Evolutionary conservation across 2,797 vertebrate genomes (phyloP), one percentile per base, ranked within the genome.

Genomic region (Acomys russatus): DNA sequence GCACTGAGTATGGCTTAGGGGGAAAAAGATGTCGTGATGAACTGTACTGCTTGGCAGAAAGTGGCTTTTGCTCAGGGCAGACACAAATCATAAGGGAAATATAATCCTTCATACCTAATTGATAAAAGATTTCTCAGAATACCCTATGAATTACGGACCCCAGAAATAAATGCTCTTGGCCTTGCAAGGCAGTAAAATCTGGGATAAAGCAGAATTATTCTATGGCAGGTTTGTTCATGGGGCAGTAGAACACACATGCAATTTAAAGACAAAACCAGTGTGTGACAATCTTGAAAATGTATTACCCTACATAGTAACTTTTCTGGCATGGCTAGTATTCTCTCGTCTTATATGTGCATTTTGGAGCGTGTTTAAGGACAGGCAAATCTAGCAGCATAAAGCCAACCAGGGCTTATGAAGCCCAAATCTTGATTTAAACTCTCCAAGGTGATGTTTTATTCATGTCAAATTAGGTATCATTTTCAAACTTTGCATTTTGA

Each of bases 401-500:
- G 88, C 88, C 89, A 96, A 97, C 77, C 83, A 95, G 96, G 97
- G 68, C 89, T 91, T 83, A 87, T 49, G 59, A 92, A 97, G 93
- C 92, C 93, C 88, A 96, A 95, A 96, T 88, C 88, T 96, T 94
- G 91, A 96, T 90, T 98, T 98, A 97, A 98, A 97, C 97, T 98
- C 91, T 98, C 92, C 96, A 91, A 95, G 96, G 95, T 98, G 96
- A 73, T 96, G 98, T 97, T 97, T 86, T 91, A 35, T 96, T 95
- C 96, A 96, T 97, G 91, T 92, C 91, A 98, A 98, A 98, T 98
- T 97, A 97, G 96, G 97, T 97, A 94, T 90, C 88, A 94, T 97
- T 98, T 97, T 97, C 96, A 98, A 98, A 97, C 76, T 90, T 95
- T 97, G 94, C 88, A 96, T 98, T 97, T 97, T 97, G 97, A 98